Evolutionary conservation across 1,140 invertebrate genomes (phyloP), one percentile per base, ranked within the genome.

Genomic region (Melitaea cinxia): DNA sequence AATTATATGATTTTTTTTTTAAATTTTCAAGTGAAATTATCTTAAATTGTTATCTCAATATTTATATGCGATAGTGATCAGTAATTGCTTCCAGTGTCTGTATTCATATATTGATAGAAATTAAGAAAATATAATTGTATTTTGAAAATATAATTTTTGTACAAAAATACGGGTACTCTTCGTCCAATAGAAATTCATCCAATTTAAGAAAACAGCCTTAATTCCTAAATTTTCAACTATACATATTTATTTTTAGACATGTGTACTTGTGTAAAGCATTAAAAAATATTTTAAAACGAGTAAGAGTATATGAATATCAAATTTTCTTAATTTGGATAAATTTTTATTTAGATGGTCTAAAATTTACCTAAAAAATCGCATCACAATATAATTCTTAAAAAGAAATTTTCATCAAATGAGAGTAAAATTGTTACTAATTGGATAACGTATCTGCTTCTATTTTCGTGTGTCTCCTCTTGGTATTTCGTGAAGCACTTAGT

Each of bases 181-280:
- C 37, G 15, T 42, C 37, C 30, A 10, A 9, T 33, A 33, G 30
- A 33, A 33, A 33, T 47, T 47, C n/a, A 47, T 47, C 19, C 19
- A 47, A 47, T 19, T 47, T 47, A 17, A 47, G 42, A n/a, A 23
- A 47, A 47, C n/a, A 0, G 4, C 19, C 17, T 47, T n/a, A n/a
- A n/a, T 21, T 14, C 30, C 42, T 19, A 45, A 45, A 45, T 45
- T 45, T n/a, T 45, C 15, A 45, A 45, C 15, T 23, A 21, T 47
- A 47, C 19, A 47, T 47, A 42, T 17, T 42, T 42, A 47, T 47
- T 47, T 47, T 47, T 47, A 23, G 42, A 47, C 10, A 2, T 17
- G 3, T 47, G 23, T 47, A 47, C 42, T 47, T 47, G 6, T 47
- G 9, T 47, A 12, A 47, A 5, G 19, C 4, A 23, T 47, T 47